Evolutionary conservation across 2,888 invertebrate genomes (phyloP).

Genomic region (Eustalomyia histrio): DNA sequence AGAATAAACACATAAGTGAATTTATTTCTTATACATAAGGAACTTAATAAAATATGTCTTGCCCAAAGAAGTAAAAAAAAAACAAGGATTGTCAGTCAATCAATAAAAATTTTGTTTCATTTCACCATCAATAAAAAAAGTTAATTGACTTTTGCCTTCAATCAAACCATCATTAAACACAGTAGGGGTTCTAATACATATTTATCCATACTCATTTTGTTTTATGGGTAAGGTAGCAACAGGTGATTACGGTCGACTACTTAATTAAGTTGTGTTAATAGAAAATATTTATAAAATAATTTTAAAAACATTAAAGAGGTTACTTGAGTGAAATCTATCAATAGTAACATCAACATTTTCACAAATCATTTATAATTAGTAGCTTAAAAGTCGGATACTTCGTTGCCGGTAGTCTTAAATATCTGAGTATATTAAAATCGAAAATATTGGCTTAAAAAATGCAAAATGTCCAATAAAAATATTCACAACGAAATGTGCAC

Average conservation of each 20-base stretch:
- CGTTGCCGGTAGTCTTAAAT: too few relatives aligned
- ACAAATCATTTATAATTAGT: too few relatives aligned
- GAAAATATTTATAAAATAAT: too few relatives aligned
- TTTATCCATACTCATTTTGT: background rate
- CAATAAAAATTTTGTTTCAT: conserved; percentile 11
- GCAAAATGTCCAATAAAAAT: too few relatives aligned
- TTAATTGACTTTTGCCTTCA: background rate
- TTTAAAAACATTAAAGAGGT: too few relatives aligned
- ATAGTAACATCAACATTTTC: too few relatives aligned
- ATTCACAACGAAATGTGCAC: too few relatives aligned
- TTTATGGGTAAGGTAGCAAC: background rate
- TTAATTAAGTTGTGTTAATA: background rate
- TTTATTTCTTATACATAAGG: conserved; percentile 45
- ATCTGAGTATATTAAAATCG: too few relatives aligned
- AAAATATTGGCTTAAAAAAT: too few relatives aligned
- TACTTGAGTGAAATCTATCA: too few relatives aligned
- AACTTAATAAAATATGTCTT: conserved; percentile 69
- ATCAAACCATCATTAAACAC: background rate
- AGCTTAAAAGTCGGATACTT: too few relatives aligned
- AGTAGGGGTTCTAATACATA: background rate
- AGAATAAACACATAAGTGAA: conserved; percentile 33
- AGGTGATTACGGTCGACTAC: background rate
- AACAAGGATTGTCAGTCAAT: conserved; percentile 51
- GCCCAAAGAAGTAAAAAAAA: conserved; percentile 76
- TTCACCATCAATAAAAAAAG: background rate